Evolutionary conservation across 2,888 invertebrate species (phyloP), one percentile per base, ranked within the genome.

Genomic region (Callyntrura guangdongensis): DNA sequence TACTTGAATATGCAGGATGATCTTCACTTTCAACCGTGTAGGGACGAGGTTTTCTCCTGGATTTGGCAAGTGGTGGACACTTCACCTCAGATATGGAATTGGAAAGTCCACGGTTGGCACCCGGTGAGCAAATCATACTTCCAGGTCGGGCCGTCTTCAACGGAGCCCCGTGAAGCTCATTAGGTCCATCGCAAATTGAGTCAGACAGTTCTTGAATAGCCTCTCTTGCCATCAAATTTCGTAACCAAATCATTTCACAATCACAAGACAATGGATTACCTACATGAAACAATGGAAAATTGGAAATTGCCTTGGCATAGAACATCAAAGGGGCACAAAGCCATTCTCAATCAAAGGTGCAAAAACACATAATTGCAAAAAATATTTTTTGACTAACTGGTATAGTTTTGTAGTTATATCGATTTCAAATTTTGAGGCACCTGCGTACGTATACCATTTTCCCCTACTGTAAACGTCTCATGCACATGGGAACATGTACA

Each of bases 241-340:
- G 96, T 1, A 98, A 95, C 98, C 98, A 98, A 85, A 97, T 96
- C 95, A 98, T 96, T 92, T 96, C 97, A 94, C 98, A 98, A 79
- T 97, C 97, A 94, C 98, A 98, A 25, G 96, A 96, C 91, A 98
- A 95, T 0, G 98, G 98, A 95, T 98, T 98, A 49, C 97, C 98
- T 98, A 95, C 8, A 64, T n/a, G 17, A 4, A 8, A 69, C 79
- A 59, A 79, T 8, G 36, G n/a, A n/a, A 74, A 22, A 36, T 36
- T 36, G 22, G 8, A 47, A 74, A 49, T 47, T 9, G 25, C n/a
- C 12, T 79, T 81, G 47, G n/a, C 49, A 14, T 53, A 77, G 45
- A 3, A 22, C 77, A 77, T 53, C 77, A 77, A 77, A 49, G 49
- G 12, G 22, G 47, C 36, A 36, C 36, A 6, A 6, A 36, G 36